Conservation (phyloP, 2,113 vertebrate species). For the Leiothrix lutea region DNA sequence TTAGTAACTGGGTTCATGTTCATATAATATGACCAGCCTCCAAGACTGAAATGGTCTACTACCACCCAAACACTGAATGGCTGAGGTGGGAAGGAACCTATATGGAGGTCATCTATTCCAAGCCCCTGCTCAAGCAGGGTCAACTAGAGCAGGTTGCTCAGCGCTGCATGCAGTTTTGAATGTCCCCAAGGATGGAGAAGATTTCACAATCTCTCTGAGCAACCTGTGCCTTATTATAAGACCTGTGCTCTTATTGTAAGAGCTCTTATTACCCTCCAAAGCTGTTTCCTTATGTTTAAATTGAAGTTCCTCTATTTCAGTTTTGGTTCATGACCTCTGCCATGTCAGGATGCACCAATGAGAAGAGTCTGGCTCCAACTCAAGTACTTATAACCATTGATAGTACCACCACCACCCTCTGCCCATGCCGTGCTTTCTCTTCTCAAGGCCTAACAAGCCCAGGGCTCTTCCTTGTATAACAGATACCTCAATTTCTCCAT, state of each 20-base stretch:
- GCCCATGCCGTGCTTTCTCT: rapidly evolving
- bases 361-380: background rate
- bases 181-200: background rate
- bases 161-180: background rate
- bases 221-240: background rate
- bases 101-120: background rate
- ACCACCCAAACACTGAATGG: background rate
- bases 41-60: background rate
- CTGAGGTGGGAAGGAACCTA: background rate
- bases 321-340: background rate
- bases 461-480: background rate
- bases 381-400: background rate
- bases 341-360: background rate
- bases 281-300: background rate
- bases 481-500: background rate
- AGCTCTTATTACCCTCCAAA: background rate
- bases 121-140: background rate
- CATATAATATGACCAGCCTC: background rate
- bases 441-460: background rate
- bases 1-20: background rate
- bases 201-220: background rate
- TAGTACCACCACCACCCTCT: background rate
- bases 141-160: background rate
- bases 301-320: background rate
- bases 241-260: background rate